Percentiles rank a stretch among this genome's conserved stretches.
These are phyloP conservation scores for Zophobas atratus DNA, from an alignment of 1,140 invertebrate species.

Conservation along the genomic window DNA sequence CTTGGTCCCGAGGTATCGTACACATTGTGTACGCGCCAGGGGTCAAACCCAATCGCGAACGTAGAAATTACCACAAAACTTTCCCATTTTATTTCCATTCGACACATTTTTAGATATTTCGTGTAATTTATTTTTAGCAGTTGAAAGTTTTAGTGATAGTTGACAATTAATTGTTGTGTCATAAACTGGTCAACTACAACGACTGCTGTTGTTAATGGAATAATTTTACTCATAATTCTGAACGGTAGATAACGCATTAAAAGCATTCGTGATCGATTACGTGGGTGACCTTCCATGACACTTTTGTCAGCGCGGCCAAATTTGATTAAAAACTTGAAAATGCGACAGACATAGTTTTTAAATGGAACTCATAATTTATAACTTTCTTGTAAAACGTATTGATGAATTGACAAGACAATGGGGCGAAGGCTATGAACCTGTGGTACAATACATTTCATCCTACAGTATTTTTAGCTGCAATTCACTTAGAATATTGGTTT, in stretches of 20 bases:
- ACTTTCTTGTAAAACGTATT: background rate
- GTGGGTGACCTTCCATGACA: slow-evolving; percentile 19
- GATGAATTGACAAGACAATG: background rate
- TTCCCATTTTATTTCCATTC: slow-evolving; percentile 42
- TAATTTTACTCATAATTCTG: slow-evolving; percentile 29
- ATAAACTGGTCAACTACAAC: background rate
- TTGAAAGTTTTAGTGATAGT: background rate
- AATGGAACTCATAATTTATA: slow-evolving; percentile 21
- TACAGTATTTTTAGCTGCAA: too few relatives aligned
- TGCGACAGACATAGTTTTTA: slow-evolving; percentile 26
- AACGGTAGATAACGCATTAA: slow-evolving; percentile 30
- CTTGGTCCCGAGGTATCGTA: slow-evolving; percentile 50
- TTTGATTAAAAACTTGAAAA: slow-evolving; percentile 40
- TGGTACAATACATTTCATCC: background rate
- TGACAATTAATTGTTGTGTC: slow-evolving; percentile 12
- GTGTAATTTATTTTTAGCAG: slow-evolving; percentile 15
- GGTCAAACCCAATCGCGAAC: slow-evolving; percentile 53
- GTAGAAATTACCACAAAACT: slow-evolving; percentile 38
- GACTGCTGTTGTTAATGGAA: slow-evolving; percentile 21
- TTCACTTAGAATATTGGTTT: too few relatives aligned
- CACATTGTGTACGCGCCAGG: slow-evolving; percentile 53
- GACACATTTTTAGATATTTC: slow-evolving; percentile 1
- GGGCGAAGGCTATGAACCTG: background rate
- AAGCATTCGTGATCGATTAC: slow-evolving; percentile 42
- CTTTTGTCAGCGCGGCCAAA: slow-evolving; percentile 30